Evolutionary conservation across 2,888 invertebrate genomes (phyloP), one percentile per base, ranked within the genome.

Genomic region (Microctonus brassicae): DNA sequence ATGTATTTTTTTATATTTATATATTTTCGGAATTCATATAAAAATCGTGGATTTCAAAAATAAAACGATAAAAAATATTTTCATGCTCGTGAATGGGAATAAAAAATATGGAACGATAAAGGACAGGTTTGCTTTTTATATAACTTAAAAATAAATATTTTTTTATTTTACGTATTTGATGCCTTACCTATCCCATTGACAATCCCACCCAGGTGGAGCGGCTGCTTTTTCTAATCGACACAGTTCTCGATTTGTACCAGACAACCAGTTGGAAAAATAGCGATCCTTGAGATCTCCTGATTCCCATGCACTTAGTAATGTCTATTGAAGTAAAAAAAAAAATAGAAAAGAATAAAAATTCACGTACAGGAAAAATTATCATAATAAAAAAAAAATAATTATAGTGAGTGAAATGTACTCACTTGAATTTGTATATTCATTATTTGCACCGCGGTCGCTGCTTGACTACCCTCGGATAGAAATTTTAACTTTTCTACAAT

Each of bases 141-240:
- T 7, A 17, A 9, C 47, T 47, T 17, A 17, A 17, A 47, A 47
- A 17, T 17, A n/a, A 47, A 47, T 63, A 67, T 69, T 71, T 47
- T 64, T 69, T 69, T 69, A 39, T 74, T 55, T 26, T 72, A 68
- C 79, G 78, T 80, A 81, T 75, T 77, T 83, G 82, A 86, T 85
- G 85, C 88, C 90, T 88, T 93, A 93, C 93, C 93, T 93, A 91
- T 93, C 92, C 93, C 93, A 93, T 83, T 91, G 90, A 85, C 93
- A 91, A 80, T 90, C 89, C 93, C 93, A 93, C 81, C 92, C 92
- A 53, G 89, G 88, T 33, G 93, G 93, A 47, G 92, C 91, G 13
- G 92, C 92, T 74, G 91, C 91, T 84, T 90, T 89, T 87, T 93
- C 93, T 79, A 92, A 89, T 77, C 91, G 90, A 77, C 89, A 88